Evolutionary conservation across 2,888 invertebrate species (phyloP), one percentile per base, ranked within the genome.

Genomic region (Erpobdella octoculata): DNA sequence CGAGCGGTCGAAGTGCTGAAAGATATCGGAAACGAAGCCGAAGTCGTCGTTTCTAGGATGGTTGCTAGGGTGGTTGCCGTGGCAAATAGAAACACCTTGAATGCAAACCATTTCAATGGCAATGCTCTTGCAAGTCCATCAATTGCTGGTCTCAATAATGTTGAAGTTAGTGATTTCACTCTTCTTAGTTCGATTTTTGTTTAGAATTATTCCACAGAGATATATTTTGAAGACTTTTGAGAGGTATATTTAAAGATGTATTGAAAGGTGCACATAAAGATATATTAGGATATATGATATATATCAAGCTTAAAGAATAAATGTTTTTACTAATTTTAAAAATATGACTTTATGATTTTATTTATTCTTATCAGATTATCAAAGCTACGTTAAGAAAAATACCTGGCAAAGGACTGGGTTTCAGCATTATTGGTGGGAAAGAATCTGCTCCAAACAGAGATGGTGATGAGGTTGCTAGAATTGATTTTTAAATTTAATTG

Each of bases 371-470:
- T 18, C 37, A 58, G 35, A 28, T n/a, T n/a, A 48, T 69, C 33
- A 69, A 28, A 6, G 58, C 58, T 21, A 69, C 69, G 5, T 6
- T 68, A 33, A 41, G 48, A n/a, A 68, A 68, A 33, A 41, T 68
- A 12, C 36, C 65, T 2, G 71, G 71, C 18, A 33, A 67, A 37
- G 96, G 96, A 18, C 87, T 98, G 59, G 98, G 98, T 2, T 87
- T 98, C 76, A 92, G 92, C 78, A 98, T 98, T 83, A 98, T 98
- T n/a, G 98, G 98, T 35, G 98, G 98, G 58, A 88, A 90, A 71
- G 96, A 95, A 35, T 97, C 97, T 5, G 95, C 96, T 12, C 97
- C 97, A 0, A 97, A 91, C 85, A 90, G 70, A 37, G 70, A 48
- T 25, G 68, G 61, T 25, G 72, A 73, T 35, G 71, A 73, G 71